Conservation (phyloP, 1,140 invertebrate species). For the Atta colombica region DNA sequence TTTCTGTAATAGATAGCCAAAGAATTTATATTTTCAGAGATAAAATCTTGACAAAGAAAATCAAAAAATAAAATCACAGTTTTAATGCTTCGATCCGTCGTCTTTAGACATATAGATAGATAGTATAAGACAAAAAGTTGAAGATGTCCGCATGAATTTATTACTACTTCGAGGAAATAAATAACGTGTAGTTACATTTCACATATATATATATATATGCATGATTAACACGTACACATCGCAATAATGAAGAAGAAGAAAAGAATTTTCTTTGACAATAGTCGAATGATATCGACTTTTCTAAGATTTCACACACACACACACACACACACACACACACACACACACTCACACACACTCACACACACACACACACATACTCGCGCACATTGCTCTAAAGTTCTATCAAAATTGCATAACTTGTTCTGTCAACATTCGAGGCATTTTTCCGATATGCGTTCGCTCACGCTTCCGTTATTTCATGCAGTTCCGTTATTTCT, state of each 20-base stretch:
- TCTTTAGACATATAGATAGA: no score
- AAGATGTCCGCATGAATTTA: slow-evolving; percentile 22
- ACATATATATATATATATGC: neutral
- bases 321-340: neutral
- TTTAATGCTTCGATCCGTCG: neutral
- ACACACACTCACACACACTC: neutral
- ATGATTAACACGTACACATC: neutral
- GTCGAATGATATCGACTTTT: slow-evolving; percentile 14
- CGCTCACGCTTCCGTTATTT: slow-evolving; percentile 29
- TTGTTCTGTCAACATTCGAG: slow-evolving; percentile 49
- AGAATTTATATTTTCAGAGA: neutral
- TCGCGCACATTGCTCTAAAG: neutral
- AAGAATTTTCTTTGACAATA: neutral
- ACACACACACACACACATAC: neutral
- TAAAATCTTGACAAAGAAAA: neutral
- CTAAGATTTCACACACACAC: neutral
- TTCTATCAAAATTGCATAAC: slow-evolving; percentile 49
- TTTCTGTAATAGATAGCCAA: neutral
- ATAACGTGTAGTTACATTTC: neutral
- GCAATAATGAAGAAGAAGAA: neutral
- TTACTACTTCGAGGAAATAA: neutral
- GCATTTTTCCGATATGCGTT: slow-evolving; percentile 39
- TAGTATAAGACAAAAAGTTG: neutral
- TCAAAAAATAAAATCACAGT: neutral
- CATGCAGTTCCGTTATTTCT: neutral